Evolutionary conservation across 1,140 invertebrate genomes (phyloP).

Genomic region (Lineus longissimus): DNA sequence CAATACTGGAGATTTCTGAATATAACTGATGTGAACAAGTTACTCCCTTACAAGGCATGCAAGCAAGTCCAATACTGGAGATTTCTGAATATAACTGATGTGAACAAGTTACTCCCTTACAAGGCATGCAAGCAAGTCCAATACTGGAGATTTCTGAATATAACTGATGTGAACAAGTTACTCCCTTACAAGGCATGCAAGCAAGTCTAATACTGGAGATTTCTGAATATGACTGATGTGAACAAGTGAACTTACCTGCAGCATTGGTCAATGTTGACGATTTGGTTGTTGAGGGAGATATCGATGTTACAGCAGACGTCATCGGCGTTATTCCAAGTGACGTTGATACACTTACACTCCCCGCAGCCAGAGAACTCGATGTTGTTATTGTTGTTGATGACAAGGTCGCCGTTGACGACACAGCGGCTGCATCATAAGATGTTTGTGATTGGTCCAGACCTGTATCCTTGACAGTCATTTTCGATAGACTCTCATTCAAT

Average conservation of each 20-base stretch:
- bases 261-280: constrained; percentile 7
- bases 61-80: too few relatives aligned
- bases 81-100: too few relatives aligned
- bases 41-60: too few relatives aligned
- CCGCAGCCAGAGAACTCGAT: constrained; percentile 15
- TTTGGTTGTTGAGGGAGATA: constrained; percentile 21
- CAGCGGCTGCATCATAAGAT: constrained; percentile 19
- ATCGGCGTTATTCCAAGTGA: constrained; percentile 6
- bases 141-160: too few relatives aligned
- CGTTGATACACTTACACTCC: constrained; percentile 11
- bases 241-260: not conserved
- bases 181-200: too few relatives aligned
- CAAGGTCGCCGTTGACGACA: constrained; percentile 26
- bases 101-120: too few relatives aligned
- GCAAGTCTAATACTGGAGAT: too few relatives aligned
- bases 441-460: constrained; percentile 32
- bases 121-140: too few relatives aligned
- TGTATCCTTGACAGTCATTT: constrained; percentile 43
- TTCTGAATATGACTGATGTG: too few relatives aligned
- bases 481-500: constrained; percentile 42
- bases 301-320: constrained; percentile 24
- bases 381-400: constrained; percentile 28
- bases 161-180: too few relatives aligned
- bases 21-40: too few relatives aligned
- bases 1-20: too few relatives aligned